Evolutionary conservation across 2,888 invertebrate species (phyloP).

Genomic region (Eilema griseolum): DNA sequence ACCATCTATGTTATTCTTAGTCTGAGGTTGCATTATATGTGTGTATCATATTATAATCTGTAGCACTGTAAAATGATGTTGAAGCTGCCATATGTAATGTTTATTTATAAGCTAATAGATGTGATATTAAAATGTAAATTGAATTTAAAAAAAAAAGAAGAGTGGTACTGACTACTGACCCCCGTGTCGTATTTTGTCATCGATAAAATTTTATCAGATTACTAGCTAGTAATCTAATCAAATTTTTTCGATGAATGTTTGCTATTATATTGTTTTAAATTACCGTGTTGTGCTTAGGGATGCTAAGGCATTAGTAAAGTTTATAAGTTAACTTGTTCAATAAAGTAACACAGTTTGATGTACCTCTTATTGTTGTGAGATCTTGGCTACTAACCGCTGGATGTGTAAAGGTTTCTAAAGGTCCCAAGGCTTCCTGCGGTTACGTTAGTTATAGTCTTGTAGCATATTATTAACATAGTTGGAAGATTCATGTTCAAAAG

Average conservation of each 20-base stretch:
- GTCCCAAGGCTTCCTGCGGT: background rate
- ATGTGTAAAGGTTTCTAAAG: background rate
- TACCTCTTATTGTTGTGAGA: background rate
- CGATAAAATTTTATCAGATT: too few species aligned
- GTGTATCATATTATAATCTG: background rate
- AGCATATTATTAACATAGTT: conserved; percentile 7
- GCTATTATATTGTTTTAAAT: background rate
- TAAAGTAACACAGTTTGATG: background rate
- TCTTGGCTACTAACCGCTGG: background rate
- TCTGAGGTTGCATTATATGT: background rate
- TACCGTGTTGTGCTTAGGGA: too few species aligned
- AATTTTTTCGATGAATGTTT: background rate
- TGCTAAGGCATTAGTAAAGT: background rate
- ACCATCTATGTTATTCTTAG: too few species aligned
- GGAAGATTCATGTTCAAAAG: background rate
- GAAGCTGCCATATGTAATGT: background rate
- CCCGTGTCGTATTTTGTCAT: too few species aligned
- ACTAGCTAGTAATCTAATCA: background rate
- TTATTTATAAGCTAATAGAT: background rate
- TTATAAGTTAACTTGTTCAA: background rate
- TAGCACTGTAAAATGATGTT: background rate
- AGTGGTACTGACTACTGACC: too few species aligned
- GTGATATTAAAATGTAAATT: conserved; percentile 5
- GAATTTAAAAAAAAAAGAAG: too few species aligned
- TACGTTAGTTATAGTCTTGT: background rate